A percentile compares a stretch with the other conserved stretches of the same genome.
These are phyloP conservation scores for Scaptomyza parva DNA, from an alignment of 2,888 invertebrate species.

Conservation along the genomic window DNA sequence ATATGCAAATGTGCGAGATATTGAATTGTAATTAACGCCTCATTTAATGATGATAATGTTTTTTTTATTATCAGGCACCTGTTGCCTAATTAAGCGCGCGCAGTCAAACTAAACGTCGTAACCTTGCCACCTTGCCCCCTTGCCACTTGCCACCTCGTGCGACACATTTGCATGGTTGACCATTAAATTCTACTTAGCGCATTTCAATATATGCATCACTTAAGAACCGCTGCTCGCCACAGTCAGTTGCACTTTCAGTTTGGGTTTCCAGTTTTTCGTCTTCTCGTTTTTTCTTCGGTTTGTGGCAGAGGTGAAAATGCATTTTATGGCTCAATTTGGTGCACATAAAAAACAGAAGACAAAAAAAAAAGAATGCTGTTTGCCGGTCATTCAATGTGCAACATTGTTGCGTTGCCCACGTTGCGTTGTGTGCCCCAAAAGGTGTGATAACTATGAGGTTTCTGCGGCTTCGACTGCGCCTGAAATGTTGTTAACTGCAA, in stretches of 20 bases:
- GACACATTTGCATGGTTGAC: conserved; percentile 15
- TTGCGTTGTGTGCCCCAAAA: conserved; percentile 26
- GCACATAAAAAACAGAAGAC: conserved; percentile 67
- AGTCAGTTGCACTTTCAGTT: conserved; percentile 30
- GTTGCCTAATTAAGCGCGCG: conserved; percentile 24
- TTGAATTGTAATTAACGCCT: neutral
- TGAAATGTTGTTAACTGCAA: neutral
- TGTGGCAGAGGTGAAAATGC: conserved; percentile 65
- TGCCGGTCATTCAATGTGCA: conserved; percentile 66
- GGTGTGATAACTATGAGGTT: conserved; percentile 58
- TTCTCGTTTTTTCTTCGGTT: neutral
- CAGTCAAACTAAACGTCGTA: conserved; percentile 32
- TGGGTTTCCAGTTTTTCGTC: conserved; percentile 15
- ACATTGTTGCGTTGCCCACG: conserved; percentile 65
- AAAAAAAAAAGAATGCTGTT: conserved; percentile 38
- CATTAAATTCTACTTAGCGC: conserved; percentile 47
- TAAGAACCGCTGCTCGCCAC: conserved; percentile 25
- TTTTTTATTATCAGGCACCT: conserved; percentile 13
- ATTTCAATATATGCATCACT: conserved; percentile 60
- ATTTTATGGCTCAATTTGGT: conserved; percentile 79
- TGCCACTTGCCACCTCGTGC: neutral
- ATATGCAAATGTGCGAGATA: neutral
- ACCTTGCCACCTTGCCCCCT: conserved; percentile 2
- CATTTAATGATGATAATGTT: neutral
- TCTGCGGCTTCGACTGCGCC: conserved; percentile 1